Base-by-base conservation (phyloP, 2,888 invertebrate genomes). In the Erynnis tages region DNA sequence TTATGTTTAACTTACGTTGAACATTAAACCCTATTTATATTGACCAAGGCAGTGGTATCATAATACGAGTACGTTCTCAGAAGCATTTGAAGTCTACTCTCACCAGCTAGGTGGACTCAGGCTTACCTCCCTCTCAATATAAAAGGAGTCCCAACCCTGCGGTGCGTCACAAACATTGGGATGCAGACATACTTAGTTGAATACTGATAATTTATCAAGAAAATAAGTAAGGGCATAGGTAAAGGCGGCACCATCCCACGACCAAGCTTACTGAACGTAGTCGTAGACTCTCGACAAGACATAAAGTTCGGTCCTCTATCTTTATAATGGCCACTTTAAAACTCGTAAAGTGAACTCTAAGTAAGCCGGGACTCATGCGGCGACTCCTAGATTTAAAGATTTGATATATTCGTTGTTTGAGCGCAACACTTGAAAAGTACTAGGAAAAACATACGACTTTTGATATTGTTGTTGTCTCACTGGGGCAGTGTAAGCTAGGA, bases 261-360 rank as follows among this genome's bases (percentile, higher is more conserved):
- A 25, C 14, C 17, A 16, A 29, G 41, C 41, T 32, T 32, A 16
- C 14, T 13, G 7, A 32, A 16, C 32, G 11, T 16, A 37, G 29
- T 19, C n/a, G n/a, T n/a, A n/a, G 10, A 64, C 68, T 67, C 69
- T 58, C 74, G 75, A 76, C 67, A 72, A 80, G 79, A 77, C 82
- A 80, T 82, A 79, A 83, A 75, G 49, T 78, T 71, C 65, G 72
- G 66, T 69, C 74, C 71, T 74, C 73, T 62, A 72, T 70, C 62
- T 66, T 66, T 63, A 71, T 83, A 84, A 84, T 82, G 78, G 80
- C 77, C 81, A 85, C 83, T 87, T 84, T 82, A 81, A 85, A 82
- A 79, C 72, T 77, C 83, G 76, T 84, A 85, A 85, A 82, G 69
- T 68, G 68, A 78, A 79, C 69, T 75, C 69, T 69, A 71, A 74